phyloP scores from a whole-genome alignment of 1,140 invertebrate genomes.

The Onthophagus taurus region DNA sequence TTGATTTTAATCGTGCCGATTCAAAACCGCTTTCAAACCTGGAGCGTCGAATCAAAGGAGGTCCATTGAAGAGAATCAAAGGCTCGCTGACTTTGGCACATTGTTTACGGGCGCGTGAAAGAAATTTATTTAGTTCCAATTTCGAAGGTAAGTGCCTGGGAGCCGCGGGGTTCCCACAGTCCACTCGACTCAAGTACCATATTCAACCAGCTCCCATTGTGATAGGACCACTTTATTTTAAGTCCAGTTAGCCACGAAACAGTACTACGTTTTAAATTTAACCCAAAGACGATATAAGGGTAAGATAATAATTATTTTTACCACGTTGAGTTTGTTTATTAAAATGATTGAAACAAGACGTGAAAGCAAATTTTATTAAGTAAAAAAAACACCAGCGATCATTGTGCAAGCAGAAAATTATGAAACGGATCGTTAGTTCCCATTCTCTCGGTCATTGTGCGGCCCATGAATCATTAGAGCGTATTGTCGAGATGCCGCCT shows the following conservation, averaged over 20 bases:
- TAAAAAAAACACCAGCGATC: too few relatives aligned
- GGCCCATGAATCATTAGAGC: conserved; percentile 30
- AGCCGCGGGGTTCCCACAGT: conserved; percentile 15
- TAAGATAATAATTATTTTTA: too few relatives aligned
- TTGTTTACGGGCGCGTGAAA: conserved; percentile 10
- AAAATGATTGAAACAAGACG: too few relatives aligned
- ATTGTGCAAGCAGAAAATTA: too few relatives aligned
- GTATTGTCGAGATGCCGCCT: conserved; percentile 23
- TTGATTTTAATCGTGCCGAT: too few relatives aligned
- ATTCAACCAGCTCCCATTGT: conserved; percentile 11
- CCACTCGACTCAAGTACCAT: conserved; percentile 12
- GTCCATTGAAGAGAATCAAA: not conserved
- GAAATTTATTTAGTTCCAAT: conserved; percentile 13
- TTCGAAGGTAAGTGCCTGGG: conserved; percentile 13
- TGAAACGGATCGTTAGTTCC: conserved; percentile 34
- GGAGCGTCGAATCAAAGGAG: too few relatives aligned
- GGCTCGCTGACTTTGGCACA: conserved; percentile 10
- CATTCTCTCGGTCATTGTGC: conserved; percentile 30
- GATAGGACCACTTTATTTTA: conserved; percentile 11
- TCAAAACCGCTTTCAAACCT: too few relatives aligned
- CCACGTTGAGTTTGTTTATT: too few relatives aligned
- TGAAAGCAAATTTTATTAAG: too few relatives aligned
- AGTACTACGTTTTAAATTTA: too few relatives aligned
- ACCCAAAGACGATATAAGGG: too few relatives aligned
- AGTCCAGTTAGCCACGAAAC: conserved; percentile 12